Evolutionary conservation across 2,113 vertebrate species (phyloP), one percentile per base, ranked within the genome.

Genomic region (Crocuta crocuta): DNA sequence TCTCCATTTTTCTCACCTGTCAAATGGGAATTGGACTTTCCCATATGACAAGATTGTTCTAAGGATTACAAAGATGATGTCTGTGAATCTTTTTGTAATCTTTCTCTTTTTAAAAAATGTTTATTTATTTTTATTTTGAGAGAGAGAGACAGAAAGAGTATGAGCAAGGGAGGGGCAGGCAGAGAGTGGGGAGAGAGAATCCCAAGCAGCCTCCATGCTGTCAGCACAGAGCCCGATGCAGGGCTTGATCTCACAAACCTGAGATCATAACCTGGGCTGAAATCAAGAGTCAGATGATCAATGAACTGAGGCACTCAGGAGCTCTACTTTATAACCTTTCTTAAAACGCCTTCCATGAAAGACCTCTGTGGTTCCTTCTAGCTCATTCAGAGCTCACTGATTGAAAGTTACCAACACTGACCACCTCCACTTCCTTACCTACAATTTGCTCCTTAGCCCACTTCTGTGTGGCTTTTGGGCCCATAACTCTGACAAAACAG

Each of bases 401-500:
- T 28, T 12, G 84, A 96, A 61, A 95, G 39, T 95, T 73, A 86
- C 45, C 50, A 58, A 26, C 39, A 79, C 12, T 78, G 33, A 70
- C 55, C 58, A 55, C 45, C 68, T 83, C 66, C 31, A 28, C 17
- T 93, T 93, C 66, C 13, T 95, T 43, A 87, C 23, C 45, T 58
- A 80, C 63, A 82, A 5, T 45, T 96, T 85, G 39, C 45, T 81
- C 74, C 58, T 97, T 73, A 95, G 33, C 9, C 86, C 65, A 78
- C 31, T 92, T 15, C 53, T 63, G 53, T 31, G 5, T 91, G 65
- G 24, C 43, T 97, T 96, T 87, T 81, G 65, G 39, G 73, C 15
- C 53, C 92, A 73, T 55, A 28, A 73, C 10, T 97, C 87, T 96
- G 70, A 97, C 71, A 91, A 94, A 97, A 95, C 58, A 92, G 16